These are phyloP conservation scores for Caretta caretta DNA, from an alignment of 2,113 vertebrate species.

Conservation along the genomic window DNA sequence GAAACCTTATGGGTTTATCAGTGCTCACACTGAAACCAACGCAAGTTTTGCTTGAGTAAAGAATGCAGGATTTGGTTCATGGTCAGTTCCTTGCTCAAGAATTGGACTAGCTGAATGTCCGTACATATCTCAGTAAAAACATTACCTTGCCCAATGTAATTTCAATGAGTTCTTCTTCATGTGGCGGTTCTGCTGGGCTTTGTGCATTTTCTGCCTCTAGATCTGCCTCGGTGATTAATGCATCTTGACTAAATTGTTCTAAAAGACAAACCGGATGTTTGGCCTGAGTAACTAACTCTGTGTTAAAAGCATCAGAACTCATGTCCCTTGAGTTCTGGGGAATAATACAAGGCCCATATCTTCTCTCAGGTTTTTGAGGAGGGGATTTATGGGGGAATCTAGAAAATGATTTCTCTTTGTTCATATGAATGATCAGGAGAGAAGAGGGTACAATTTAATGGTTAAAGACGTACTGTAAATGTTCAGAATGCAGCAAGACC, in stretches of 20 bases:
- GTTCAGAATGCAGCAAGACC: not conserved
- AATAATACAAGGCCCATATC: not conserved
- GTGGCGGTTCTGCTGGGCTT: too few relatives aligned
- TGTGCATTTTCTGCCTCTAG: not conserved
- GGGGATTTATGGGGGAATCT: fast-evolving
- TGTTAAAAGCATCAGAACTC: not conserved
- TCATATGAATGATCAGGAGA: not conserved
- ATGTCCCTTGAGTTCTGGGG: not conserved
- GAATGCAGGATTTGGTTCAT: not conserved
- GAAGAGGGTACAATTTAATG: not conserved
- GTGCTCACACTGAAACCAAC: not conserved
- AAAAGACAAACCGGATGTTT: not conserved
- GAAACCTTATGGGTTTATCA: not conserved
- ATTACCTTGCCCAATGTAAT: conserved; percentile 80
- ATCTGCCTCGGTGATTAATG: not conserved
- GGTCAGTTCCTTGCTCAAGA: not conserved
- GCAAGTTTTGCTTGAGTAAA: not conserved
- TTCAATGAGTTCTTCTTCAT: conserved; percentile 51
- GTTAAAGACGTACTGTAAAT: not conserved
- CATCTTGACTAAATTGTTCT: conserved; percentile 33
- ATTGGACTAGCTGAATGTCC: not conserved
- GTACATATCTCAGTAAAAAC: not conserved
- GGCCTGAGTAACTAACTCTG: not conserved
- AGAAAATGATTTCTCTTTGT: not conserved
- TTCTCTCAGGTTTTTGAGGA: fast-evolving